Base-by-base conservation (phyloP, 2,888 invertebrate genomes). In the Trichogramma dendrolimi region DNA sequence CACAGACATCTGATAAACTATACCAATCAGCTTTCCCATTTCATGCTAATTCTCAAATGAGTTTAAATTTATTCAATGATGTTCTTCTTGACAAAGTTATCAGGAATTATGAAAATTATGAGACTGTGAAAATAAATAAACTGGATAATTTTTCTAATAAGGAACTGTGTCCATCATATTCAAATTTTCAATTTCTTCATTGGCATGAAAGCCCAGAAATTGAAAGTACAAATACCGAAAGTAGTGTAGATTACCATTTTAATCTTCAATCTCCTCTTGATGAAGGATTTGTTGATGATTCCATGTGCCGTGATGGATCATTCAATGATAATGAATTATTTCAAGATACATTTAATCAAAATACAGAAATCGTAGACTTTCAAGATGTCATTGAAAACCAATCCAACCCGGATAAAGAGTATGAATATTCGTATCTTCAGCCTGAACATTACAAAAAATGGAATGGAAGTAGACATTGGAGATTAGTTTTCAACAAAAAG, bases 391-490 rank as follows among this genome's bases (percentile, higher is more conserved):
- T 75, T 27, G 60, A 50, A 6, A 57, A 61, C 0, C 53, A 68
- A 4, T 41, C 51, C 8, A 8, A 40, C 0, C 48, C 57, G 1
- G 43, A 59, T n/a, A 64, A 66, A 46, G 43, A 54, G 4, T 67
- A 68, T 0, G 76, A 77, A 54, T 77, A 77, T 57, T 74, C 77
- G 0, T 74, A 71, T 42, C 44, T 74, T 8, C 67, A 68, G 38
- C 66, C 67, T 2, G 67, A 62, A 41, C 55, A 71, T 5, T 67
- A 68, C 8, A 68, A 74, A 46, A 72, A 72, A 68, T 93, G 92
- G 92, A 91, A 90, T 38, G 93, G 93, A 0, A 92, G 93, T 42
- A 82, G 86, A 51, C 90, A 93, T 79, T 93, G 93, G 93, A 88
- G 89, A 70, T 84, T 89, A 50, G 86, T 84, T 10, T 38, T 64